phyloP scores from a whole-genome alignment of 2,797 vertebrate species.

The Mastacembelus armatus region DNA sequence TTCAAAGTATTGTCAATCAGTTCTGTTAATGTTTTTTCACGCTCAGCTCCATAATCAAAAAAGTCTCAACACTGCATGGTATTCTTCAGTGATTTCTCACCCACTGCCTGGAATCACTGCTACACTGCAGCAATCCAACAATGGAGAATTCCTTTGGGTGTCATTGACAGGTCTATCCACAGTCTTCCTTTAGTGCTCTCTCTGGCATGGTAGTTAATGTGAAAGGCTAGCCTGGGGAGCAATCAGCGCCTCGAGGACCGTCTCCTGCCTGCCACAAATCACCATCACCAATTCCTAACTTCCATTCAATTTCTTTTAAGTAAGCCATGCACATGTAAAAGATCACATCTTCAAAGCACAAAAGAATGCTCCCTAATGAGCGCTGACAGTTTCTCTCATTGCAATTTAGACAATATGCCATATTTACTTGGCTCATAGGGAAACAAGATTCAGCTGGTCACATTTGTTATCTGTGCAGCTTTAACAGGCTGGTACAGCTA shows the following conservation, averaged over 20 bases:
- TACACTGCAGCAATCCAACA: neutral
- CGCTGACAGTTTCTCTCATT: slow-evolving; percentile 50
- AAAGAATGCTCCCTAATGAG: slow-evolving; percentile 25
- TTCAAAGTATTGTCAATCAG: neutral
- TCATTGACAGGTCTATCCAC: slow-evolving; percentile 52
- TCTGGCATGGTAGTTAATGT: slow-evolving; percentile 31
- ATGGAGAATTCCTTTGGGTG: slow-evolving; percentile 36
- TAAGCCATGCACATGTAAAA: slow-evolving; percentile 54
- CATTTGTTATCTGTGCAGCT: slow-evolving; percentile 25
- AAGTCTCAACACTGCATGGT: neutral
- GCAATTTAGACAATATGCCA: slow-evolving; percentile 48
- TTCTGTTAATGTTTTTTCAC: neutral
- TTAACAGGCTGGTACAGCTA: slow-evolving; percentile 1
- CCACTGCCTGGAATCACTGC: slow-evolving; percentile 20
- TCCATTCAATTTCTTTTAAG: slow-evolving; percentile 24
- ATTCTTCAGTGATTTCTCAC: slow-evolving; percentile 14
- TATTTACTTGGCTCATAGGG: slow-evolving; percentile 42
- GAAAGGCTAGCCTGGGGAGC: slow-evolving; percentile 33
- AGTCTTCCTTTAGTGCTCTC: slow-evolving; percentile 38
- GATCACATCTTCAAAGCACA: slow-evolving; percentile 47
- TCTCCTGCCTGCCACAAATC: slow-evolving; percentile 37
- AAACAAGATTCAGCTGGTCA: neutral
- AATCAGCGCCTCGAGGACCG: slow-evolving; percentile 41
- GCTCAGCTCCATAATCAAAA: neutral
- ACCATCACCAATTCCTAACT: slow-evolving; percentile 24